phyloP scores from a whole-genome alignment of 2,797 vertebrate species.

The Staurois parvus region DNA sequence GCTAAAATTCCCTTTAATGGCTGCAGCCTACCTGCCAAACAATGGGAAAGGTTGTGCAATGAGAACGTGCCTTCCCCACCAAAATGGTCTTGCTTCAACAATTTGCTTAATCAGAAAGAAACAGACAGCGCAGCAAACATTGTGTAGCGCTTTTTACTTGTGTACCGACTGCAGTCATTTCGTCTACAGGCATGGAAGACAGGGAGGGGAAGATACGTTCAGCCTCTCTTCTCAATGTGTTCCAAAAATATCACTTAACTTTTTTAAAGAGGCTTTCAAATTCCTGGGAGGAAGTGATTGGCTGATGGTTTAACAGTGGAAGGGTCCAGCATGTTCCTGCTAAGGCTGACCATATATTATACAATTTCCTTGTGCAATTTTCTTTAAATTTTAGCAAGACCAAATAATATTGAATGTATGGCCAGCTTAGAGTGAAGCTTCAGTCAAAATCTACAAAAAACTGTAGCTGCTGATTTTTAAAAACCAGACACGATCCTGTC shows the following conservation, averaged over 20 bases:
- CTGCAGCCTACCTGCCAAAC: constrained; percentile 22
- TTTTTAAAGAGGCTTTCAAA: no score
- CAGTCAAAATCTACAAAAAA: no score
- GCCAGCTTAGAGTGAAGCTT: no score
- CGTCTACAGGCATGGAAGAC: background rate
- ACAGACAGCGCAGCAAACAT: constrained; percentile 11
- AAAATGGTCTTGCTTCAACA: constrained; percentile 47
- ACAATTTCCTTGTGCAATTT: no score
- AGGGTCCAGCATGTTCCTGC: no score
- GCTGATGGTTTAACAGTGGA: no score
- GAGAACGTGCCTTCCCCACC: constrained; percentile 19
- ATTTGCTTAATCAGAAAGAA: constrained; percentile 55
- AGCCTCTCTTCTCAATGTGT: background rate
- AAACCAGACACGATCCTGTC: no score
- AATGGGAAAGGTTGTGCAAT: constrained; percentile 9
- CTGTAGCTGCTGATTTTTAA: no score
- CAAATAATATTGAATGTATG: no score
- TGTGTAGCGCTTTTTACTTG: constrained; percentile 1
- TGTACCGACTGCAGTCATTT: background rate
- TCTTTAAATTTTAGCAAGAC: no score
- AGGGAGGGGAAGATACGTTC: background rate
- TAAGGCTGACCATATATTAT: no score
- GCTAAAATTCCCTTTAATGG: constrained; percentile 32
- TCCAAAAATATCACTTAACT: background rate
- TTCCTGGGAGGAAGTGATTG: no score